Conservation (phyloP, 2,113 vertebrate species). For the Narcine bancroftii region DNA sequence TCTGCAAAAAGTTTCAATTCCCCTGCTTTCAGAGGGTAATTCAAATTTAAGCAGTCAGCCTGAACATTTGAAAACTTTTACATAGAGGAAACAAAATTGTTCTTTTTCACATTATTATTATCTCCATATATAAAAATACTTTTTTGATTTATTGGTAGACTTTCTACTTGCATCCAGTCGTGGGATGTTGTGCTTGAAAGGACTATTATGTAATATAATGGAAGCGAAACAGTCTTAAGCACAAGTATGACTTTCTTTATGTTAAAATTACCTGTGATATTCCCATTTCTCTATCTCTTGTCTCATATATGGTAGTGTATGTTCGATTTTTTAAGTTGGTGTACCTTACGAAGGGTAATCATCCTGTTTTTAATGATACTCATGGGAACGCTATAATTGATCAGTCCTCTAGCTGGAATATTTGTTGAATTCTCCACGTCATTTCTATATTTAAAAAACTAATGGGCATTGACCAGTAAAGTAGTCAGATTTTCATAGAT, state of each 20-base stretch:
- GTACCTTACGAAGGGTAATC: not conserved
- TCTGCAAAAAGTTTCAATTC: not conserved
- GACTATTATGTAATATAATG: not conserved
- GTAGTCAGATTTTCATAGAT: not conserved
- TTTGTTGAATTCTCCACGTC: not conserved
- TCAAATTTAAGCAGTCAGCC: not conserved
- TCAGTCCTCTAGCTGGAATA: not conserved
- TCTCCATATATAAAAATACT: not conserved
- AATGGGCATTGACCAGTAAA: not conserved
- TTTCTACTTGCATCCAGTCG: not conserved
- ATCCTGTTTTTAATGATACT: not conserved
- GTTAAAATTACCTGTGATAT: not conserved
- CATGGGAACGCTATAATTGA: not conserved
- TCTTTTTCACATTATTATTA: not conserved
- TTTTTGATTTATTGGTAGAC: not conserved
- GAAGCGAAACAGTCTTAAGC: too few species aligned
- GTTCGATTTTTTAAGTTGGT: not conserved
- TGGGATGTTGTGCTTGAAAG: not conserved
- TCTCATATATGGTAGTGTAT: not conserved
- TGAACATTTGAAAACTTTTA: not conserved
- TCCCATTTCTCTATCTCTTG: not conserved
- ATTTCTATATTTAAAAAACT: not conserved
- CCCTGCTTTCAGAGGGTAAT: not conserved
- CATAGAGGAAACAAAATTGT: not conserved
- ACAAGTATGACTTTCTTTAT: not conserved